phyloP scores from a whole-genome alignment of 2,888 invertebrate genomes.

The Lordiphosa fenestrarum region DNA sequence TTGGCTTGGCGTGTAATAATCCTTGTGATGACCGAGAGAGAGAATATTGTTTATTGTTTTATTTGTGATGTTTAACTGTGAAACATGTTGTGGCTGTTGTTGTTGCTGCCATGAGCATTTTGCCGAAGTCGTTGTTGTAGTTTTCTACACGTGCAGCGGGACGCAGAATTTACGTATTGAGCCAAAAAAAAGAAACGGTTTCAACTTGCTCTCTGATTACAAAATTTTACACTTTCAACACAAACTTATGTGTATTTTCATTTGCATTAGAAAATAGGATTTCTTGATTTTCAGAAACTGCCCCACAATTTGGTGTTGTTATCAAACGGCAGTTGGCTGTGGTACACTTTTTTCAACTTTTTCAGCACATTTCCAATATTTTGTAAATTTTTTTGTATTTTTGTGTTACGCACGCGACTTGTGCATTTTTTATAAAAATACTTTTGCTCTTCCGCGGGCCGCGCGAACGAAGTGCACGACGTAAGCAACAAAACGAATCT shows the following conservation, averaged over 20 bases:
- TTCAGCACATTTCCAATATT: no score
- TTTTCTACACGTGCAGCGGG: conserved; percentile 60
- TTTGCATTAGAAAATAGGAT: no score
- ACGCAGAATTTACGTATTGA: conserved; percentile 25
- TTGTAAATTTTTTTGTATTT: no score
- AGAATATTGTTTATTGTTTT: conserved; percentile 52
- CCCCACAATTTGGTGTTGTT: conserved; percentile 9
- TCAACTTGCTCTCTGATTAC: conserved; percentile 10
- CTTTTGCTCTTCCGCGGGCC: conserved; percentile 37
- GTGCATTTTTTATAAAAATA: background rate
- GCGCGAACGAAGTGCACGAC: conserved; percentile 77
- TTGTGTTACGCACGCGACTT: no score
- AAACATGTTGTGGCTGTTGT: conserved; percentile 57
- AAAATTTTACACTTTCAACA: no score
- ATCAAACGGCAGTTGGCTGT: background rate
- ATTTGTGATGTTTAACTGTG: conserved; percentile 36
- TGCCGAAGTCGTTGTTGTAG: conserved; percentile 37
- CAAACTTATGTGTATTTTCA: no score
- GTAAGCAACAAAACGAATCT: conserved; percentile 78
- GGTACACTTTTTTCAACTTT: conserved; percentile 16
- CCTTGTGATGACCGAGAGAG: conserved; percentile 28
- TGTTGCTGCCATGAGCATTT: conserved; percentile 44
- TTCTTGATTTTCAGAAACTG: conserved; percentile 16
- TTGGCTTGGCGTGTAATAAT: conserved; percentile 46
- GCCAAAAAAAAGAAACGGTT: conserved; percentile 15